Evolutionary conservation across 2,888 invertebrate species (phyloP).

Genomic region (Choreutis nemorana): DNA sequence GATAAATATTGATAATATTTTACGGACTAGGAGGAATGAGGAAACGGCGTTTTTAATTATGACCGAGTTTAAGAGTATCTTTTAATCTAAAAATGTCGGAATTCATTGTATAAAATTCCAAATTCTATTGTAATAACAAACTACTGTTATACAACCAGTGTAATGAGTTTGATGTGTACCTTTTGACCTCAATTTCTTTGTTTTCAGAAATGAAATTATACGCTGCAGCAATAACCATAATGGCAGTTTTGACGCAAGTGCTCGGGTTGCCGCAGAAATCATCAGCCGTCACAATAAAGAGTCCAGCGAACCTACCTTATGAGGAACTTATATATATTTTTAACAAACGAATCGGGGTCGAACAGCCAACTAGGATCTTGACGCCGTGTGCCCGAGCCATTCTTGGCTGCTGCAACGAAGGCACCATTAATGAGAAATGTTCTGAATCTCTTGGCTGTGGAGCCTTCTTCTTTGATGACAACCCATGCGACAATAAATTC

Average conservation of each 20-base stretch:
- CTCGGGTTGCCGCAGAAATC: constrained; percentile 12
- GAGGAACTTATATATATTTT: constrained; percentile 40
- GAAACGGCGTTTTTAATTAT: too few relatives aligned
- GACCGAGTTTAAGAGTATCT: too few relatives aligned
- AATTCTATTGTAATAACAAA: too few relatives aligned
- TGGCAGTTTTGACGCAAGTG: constrained; percentile 18
- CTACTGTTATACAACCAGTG: too few relatives aligned
- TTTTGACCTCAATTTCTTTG: constrained; percentile 10
- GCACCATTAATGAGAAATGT: constrained; percentile 63
- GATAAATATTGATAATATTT: too few relatives aligned
- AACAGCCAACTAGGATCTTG: constrained; percentile 25
- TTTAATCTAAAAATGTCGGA: too few relatives aligned
- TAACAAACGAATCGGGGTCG: constrained; percentile 23
- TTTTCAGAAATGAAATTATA: constrained; percentile 29
- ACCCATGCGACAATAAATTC: constrained; percentile 73
- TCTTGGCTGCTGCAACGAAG: constrained; percentile 72
- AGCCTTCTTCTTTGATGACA: constrained; percentile 78
- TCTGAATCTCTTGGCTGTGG: constrained; percentile 77
- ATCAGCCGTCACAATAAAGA: constrained; percentile 35
- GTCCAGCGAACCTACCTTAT: constrained; percentile 27
- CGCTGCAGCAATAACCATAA: constrained; percentile 16
- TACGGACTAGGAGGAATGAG: too few relatives aligned
- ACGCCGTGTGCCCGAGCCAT: constrained; percentile 79
- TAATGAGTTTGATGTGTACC: too few relatives aligned
- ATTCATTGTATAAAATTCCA: too few relatives aligned